A percentile compares a stretch with the other conserved stretches of the same genome.
These are phyloP conservation scores for Cotesia chilonis DNA, from an alignment of 1,140 invertebrate genomes.

Conservation along the genomic window DNA sequence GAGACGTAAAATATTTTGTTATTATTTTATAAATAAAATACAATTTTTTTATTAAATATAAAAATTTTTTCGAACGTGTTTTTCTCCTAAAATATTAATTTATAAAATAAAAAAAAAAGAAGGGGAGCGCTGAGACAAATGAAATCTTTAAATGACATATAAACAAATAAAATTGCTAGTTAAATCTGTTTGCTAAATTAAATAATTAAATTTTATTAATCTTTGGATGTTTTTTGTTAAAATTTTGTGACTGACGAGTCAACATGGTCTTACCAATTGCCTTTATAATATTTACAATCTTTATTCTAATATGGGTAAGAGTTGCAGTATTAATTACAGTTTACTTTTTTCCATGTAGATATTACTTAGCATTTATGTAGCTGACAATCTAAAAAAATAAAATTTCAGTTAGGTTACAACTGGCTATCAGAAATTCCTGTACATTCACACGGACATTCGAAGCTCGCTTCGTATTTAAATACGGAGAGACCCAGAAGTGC, in stretches of 20 bases:
- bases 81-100: neutral
- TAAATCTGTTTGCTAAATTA: neutral
- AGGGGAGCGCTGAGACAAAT: no score
- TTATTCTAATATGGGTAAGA: slow-evolving; percentile 19
- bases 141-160: neutral
- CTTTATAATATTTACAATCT: slow-evolving; percentile 14
- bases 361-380: neutral
- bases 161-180: slow-evolving; percentile 17
- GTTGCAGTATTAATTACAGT: neutral
- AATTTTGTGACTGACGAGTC: neutral
- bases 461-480: slow-evolving; percentile 37
- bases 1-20: slow-evolving; percentile 43
- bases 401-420: slow-evolving; percentile 27
- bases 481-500: slow-evolving; percentile 41
- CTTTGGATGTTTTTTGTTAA: slow-evolving; percentile 13
- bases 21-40: slow-evolving; percentile 22
- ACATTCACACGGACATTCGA: slow-evolving; percentile 11
- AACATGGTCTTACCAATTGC: slow-evolving; percentile 10
- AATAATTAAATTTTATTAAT: neutral
- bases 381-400: slow-evolving; percentile 1
- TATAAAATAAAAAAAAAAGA: no score
- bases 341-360: no score
- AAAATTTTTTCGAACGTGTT: neutral
- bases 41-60: slow-evolving; percentile 25
- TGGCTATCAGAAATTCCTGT: slow-evolving; percentile 25